Conservation (phyloP, 2,888 invertebrate genomes). For the Rhopalosiphum nymphaeae region DNA sequence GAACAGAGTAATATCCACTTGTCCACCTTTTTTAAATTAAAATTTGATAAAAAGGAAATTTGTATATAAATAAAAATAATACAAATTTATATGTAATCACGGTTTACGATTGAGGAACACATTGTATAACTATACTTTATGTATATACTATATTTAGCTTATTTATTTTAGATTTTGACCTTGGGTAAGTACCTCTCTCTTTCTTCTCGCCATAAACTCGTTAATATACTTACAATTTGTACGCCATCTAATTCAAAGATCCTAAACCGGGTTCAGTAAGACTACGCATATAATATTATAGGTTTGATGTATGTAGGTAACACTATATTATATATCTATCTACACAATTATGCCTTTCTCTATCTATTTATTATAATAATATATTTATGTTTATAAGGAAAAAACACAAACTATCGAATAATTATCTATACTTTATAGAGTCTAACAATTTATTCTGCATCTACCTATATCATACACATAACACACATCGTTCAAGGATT, state of each 20-base stretch:
- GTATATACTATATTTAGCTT: background rate
- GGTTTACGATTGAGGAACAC: background rate
- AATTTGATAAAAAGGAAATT: too few relatives aligned
- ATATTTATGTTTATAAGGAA: background rate
- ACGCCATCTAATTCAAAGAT: too few relatives aligned
- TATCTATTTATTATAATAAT: background rate
- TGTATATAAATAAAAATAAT: background rate
- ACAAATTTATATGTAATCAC: background rate
- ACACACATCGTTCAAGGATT: background rate
- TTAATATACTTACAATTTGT: too few relatives aligned
- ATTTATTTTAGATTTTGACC: background rate
- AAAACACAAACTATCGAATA: background rate
- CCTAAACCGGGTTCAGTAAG: background rate
- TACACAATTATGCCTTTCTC: background rate
- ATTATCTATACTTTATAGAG: background rate
- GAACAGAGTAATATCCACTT: too few relatives aligned
- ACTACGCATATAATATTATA: background rate
- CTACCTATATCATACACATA: background rate
- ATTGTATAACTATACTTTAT: background rate
- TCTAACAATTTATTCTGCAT: background rate
- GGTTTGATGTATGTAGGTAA: background rate
- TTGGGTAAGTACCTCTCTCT: background rate
- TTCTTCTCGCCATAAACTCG: background rate
- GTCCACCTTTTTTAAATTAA: too few relatives aligned
- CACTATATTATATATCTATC: background rate